These are phyloP conservation scores for Sminthurides bifidus DNA, from an alignment of 1,140 invertebrate species.

Conservation along the genomic window DNA sequence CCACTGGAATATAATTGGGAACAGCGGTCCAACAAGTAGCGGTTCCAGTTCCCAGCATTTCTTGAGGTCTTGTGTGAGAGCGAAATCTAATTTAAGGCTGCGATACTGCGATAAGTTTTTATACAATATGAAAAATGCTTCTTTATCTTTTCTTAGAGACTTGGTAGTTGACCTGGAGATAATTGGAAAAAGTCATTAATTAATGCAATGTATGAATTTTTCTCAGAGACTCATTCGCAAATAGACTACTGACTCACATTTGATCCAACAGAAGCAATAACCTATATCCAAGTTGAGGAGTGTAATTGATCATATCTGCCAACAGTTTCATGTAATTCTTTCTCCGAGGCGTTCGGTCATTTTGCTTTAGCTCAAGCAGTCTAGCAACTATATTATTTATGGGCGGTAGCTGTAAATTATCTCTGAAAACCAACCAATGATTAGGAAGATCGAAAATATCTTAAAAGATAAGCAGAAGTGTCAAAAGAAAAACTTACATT, in stretches of 20 bases:
- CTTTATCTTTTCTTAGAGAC: constrained; percentile 1
- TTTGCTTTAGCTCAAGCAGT: constrained; percentile 20
- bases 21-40: constrained; percentile 71
- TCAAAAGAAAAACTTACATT: constrained; percentile 14
- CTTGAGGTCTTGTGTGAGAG: constrained; percentile 35
- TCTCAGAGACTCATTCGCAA: no score
- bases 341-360: constrained; percentile 21
- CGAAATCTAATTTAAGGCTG: constrained; percentile 17
- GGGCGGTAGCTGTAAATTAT: constrained; percentile 20
- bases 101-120: constrained; percentile 19
- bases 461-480: not conserved
- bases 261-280: constrained; percentile 21
- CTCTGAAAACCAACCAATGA: constrained; percentile 13
- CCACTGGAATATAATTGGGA: constrained; percentile 81
- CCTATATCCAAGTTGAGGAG: constrained; percentile 21
- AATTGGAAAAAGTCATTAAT: not conserved
- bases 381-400: constrained; percentile 15
- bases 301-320: constrained; percentile 17
- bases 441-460: constrained; percentile 3
- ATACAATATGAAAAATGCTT: constrained; percentile 21
- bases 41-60: constrained; percentile 77
- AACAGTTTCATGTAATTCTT: constrained; percentile 24
- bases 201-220: no score
- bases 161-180: not conserved
- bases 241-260: constrained; percentile 7